phyloP scores from a whole-genome alignment of 2,888 invertebrate genomes.

The Lamellibrachia satsuma region DNA sequence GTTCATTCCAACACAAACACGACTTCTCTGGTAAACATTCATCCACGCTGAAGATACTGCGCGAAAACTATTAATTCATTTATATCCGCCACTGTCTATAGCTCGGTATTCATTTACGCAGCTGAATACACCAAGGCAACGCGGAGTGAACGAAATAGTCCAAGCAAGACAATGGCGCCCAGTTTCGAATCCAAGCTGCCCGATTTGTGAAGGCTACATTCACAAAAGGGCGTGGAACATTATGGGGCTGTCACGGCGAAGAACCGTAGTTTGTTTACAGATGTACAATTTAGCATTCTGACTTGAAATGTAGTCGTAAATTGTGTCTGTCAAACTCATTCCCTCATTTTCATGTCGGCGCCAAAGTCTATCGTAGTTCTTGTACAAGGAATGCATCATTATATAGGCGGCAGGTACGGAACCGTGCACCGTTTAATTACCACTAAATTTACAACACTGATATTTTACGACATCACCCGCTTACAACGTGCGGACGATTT shows the following conservation, averaged over 20 bases:
- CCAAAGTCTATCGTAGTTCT: background rate
- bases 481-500: background rate
- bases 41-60: too few relatives aligned
- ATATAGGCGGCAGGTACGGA: background rate
- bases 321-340: background rate
- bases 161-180: background rate
- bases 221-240: background rate
- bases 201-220: background rate
- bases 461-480: conserved; percentile 3
- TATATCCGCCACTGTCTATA: too few relatives aligned
- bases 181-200: background rate
- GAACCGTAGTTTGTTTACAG: background rate
- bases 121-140: too few relatives aligned
- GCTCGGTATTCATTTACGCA: too few relatives aligned
- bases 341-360: background rate
- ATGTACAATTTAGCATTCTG: background rate
- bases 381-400: background rate
- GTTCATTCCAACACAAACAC: too few relatives aligned
- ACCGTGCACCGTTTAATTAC: background rate
- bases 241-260: background rate
- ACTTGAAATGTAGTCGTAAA: background rate
- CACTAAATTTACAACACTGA: background rate
- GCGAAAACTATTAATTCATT: too few relatives aligned
- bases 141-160: background rate
- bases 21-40: too few relatives aligned